Percentiles rank a stretch among this genome's conserved stretches.
Conservation (phyloP, 2,797 vertebrate species). For the Chelon auratus region DNA sequence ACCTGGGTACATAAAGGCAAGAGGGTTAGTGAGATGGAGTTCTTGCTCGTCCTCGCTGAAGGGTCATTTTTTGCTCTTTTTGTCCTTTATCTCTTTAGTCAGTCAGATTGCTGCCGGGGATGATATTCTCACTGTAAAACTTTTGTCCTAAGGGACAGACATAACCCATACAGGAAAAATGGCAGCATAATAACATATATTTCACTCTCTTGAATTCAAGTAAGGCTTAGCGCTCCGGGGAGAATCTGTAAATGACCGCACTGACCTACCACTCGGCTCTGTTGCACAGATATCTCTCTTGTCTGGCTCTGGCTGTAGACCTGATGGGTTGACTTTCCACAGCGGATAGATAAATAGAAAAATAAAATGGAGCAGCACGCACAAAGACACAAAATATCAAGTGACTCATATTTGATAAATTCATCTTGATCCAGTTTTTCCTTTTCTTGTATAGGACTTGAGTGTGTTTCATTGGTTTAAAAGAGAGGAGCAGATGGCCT, state of each 20-base stretch:
- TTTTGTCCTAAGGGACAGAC: conserved; percentile 51
- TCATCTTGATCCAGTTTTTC: conserved; percentile 40
- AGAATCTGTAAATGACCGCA: conserved; percentile 31
- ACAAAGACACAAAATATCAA: conserved; percentile 38
- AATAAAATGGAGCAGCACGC: conserved; percentile 24
- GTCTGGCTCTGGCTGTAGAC: conserved; percentile 4
- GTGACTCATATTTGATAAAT: conserved; percentile 21
- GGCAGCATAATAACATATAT: conserved; percentile 42
- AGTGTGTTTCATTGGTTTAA: conserved; percentile 37
- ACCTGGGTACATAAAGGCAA: conserved; percentile 33
- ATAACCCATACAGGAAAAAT: conserved; percentile 19
- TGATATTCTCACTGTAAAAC: conserved; percentile 58
- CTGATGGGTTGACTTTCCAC: conserved; percentile 17
- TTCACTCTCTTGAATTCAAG: conserved; percentile 51
- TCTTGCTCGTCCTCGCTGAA: conserved; percentile 45
- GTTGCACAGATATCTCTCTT: conserved; percentile 22
- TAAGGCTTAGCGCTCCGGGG: conserved; percentile 45
- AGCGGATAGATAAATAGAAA: conserved; percentile 3
- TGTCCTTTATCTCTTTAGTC: conserved; percentile 65
- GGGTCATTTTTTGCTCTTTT: conserved; percentile 54
- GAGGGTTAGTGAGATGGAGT: conserved; percentile 49
- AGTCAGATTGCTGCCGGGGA: conserved; percentile 43
- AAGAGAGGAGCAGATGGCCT: conserved; percentile 21
- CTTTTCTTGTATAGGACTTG: conserved; percentile 38
- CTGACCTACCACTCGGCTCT: conserved; percentile 31